Evolutionary conservation across 2,113 vertebrate species (phyloP).

Genomic region (Tachuris rubrigastra): DNA sequence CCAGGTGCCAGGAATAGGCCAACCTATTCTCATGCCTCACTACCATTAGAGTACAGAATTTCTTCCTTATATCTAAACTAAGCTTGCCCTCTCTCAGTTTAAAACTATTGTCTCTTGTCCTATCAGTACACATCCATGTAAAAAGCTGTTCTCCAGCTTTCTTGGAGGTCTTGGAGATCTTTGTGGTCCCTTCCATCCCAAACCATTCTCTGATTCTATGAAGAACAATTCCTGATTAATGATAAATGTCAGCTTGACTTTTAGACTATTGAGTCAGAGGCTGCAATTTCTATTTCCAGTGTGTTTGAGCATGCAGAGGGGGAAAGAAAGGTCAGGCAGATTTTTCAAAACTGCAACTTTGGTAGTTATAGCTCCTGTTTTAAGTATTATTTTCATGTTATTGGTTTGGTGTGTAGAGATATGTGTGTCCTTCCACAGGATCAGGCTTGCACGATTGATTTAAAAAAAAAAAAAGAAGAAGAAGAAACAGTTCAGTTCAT

Average conservation of each 20-base stretch:
- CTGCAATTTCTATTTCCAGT: not conserved
- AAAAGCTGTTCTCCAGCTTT: not conserved
- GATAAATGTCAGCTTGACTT: not conserved
- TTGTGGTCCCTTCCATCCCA: not conserved
- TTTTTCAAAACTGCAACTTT: not conserved
- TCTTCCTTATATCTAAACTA: not conserved
- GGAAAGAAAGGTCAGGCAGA: not conserved
- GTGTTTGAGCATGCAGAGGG: not conserved
- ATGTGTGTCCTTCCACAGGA: not conserved
- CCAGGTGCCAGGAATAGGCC: no score
- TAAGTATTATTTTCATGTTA: not conserved
- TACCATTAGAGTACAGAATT: not conserved
- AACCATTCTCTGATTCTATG: not conserved
- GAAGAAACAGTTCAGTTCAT: slow-evolving; percentile 58
- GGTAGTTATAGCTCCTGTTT: not conserved
- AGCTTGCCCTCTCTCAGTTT: not conserved
- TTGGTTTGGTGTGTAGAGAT: not conserved
- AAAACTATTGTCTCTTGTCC: not conserved
- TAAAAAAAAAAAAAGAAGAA: not conserved
- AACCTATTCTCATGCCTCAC: not conserved
- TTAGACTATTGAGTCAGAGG: not conserved
- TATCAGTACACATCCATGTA: not conserved
- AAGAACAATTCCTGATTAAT: not conserved
- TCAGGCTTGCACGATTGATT: slow-evolving; percentile 34
- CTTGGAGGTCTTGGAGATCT: not conserved